Percentiles rank a stretch among this genome's conserved stretches.
phyloP scores from a whole-genome alignment of 2,113 vertebrate genomes.

The Ammodytes dubius region DNA sequence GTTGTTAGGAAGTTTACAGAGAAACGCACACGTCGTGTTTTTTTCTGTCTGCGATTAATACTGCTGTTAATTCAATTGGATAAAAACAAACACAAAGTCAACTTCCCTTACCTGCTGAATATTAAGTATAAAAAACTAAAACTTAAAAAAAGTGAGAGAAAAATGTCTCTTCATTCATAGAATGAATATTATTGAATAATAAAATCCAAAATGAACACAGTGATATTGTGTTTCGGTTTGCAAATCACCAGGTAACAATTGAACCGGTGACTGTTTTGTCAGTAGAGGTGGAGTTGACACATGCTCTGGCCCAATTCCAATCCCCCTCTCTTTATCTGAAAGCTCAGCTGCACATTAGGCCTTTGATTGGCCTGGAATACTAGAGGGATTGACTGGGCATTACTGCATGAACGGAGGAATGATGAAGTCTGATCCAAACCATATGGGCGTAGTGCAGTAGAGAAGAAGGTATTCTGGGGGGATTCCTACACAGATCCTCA shows the following conservation, averaged over 20 bases:
- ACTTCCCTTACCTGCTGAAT: not conserved
- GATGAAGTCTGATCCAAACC: constrained; percentile 75
- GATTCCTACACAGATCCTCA: constrained; percentile 64
- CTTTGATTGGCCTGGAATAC: constrained; percentile 65
- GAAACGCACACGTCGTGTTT: not conserved
- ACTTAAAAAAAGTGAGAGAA: constrained; percentile 34
- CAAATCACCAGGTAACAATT: not conserved
- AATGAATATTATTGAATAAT: constrained; percentile 79
- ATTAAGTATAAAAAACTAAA: constrained; percentile 58
- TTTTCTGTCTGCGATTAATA: constrained; percentile 16
- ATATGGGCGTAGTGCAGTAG: constrained; percentile 60
- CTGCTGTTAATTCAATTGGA: constrained; percentile 2
- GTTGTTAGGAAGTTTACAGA: constrained; percentile 1
- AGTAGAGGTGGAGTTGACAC: constrained; percentile 6
- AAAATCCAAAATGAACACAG: constrained; percentile 42
- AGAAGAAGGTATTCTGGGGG: constrained; percentile 52
- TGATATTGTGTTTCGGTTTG: constrained; percentile 17
- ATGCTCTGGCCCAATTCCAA: constrained; percentile 11
- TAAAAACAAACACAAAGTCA: not conserved
- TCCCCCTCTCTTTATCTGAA: constrained; percentile 41
- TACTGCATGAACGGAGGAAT: constrained; percentile 56
- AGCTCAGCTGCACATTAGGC: constrained; percentile 55
- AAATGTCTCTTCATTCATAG: constrained; percentile 83
- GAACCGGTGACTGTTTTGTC: not conserved
- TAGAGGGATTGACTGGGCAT: constrained; percentile 44